Evolutionary conservation across 2,888 invertebrate genomes (phyloP).

Genomic region (Macrophya alboannulata): DNA sequence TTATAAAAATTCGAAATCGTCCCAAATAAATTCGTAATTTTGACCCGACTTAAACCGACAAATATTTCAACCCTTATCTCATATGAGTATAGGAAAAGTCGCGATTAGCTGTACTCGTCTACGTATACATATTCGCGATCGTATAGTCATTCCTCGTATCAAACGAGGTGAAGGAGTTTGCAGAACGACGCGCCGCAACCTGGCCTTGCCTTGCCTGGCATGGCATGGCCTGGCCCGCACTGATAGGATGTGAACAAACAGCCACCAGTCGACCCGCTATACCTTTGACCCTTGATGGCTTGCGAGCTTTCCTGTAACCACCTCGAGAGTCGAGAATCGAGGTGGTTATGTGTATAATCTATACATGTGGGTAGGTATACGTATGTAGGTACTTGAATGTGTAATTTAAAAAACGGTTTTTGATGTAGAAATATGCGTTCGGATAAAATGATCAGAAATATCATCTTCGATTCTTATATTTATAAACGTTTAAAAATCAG

Average conservation of each 20-base stretch:
- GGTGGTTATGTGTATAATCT: not conserved
- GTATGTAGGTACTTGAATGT: not conserved
- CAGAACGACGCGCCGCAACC: conserved; percentile 21
- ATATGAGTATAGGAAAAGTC: not conserved
- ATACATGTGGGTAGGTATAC: not conserved
- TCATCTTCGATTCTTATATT: not conserved
- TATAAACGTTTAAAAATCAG: not conserved
- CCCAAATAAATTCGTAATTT: no score
- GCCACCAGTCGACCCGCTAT: conserved; percentile 17
- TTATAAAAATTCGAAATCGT: no score
- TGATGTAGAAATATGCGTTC: not conserved
- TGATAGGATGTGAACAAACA: conserved; percentile 38
- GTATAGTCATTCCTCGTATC: not conserved
- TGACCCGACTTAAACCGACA: not conserved
- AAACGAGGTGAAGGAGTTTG: conserved; percentile 11
- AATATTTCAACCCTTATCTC: not conserved
- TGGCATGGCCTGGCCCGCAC: conserved; percentile 38
- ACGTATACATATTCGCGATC: not conserved
- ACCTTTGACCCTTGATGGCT: conserved; percentile 33
- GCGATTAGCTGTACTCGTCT: not conserved
- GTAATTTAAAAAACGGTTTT: not conserved
- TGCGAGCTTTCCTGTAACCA: not conserved
- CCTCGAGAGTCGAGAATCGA: not conserved
- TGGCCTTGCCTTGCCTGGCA: conserved; percentile 24
- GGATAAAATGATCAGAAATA: not conserved